Evolutionary conservation across 2,888 invertebrate species (phyloP).

Genomic region (Stenurella melanura): DNA sequence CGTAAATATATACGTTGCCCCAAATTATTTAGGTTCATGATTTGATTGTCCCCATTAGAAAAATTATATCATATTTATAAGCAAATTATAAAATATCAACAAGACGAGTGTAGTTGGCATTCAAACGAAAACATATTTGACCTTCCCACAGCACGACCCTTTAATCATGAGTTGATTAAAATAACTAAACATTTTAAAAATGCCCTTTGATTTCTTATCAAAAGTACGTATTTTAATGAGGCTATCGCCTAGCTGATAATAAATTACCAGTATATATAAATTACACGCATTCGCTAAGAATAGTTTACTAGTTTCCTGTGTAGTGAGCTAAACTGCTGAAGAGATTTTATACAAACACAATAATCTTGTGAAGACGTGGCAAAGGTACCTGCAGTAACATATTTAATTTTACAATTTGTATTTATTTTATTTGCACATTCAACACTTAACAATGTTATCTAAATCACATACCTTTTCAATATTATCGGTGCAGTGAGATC

Average conservation of each 20-base stretch:
- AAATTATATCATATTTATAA: background rate
- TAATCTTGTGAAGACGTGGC: slow-evolving; percentile 12
- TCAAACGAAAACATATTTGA: slow-evolving; percentile 47
- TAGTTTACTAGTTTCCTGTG: slow-evolving; percentile 4
- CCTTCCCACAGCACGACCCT: slow-evolving; percentile 49
- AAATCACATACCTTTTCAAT: slow-evolving; percentile 29
- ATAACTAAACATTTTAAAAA: slow-evolving; percentile 45
- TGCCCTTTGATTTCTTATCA: slow-evolving; percentile 50
- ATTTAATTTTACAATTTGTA: background rate
- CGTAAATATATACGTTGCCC: no score
- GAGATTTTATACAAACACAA: background rate
- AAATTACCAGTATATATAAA: slow-evolving; percentile 49
- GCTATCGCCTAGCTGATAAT: slow-evolving; percentile 30
- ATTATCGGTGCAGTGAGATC: slow-evolving; percentile 5
- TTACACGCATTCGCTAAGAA: slow-evolving; percentile 1
- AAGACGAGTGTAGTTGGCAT: background rate
- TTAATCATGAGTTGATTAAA: slow-evolving; percentile 40
- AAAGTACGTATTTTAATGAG: slow-evolving; percentile 50
- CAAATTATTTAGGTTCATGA: background rate
- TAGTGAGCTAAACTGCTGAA: slow-evolving; percentile 13
- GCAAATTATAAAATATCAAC: slow-evolving; percentile 1
- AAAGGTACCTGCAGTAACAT: slow-evolving; percentile 17
- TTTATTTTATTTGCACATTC: slow-evolving; percentile 8
- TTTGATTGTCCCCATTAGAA: background rate
- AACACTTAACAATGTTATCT: background rate